These are phyloP conservation scores for Petrolisthes manimaculis DNA, from an alignment of 2,888 invertebrate genomes.

Conservation along the genomic window DNA sequence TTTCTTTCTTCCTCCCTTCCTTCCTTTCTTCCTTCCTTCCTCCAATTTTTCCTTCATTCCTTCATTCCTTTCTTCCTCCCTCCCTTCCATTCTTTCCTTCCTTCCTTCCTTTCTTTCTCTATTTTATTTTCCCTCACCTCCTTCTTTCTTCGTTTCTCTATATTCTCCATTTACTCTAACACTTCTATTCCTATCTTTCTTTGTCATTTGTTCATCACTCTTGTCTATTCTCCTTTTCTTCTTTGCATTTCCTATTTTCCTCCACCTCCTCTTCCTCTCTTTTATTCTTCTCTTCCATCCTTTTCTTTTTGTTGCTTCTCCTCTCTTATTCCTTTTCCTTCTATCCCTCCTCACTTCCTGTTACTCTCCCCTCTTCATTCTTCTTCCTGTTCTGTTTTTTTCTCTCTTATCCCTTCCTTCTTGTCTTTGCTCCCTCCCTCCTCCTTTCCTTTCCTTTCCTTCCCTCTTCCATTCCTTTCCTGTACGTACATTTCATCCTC, in stretches of 20 bases:
- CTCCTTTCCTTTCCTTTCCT: background rate
- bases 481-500: background rate
- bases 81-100: background rate
- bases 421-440: background rate
- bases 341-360: background rate
- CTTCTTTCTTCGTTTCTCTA: background rate
- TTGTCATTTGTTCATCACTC: background rate
- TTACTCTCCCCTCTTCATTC: background rate
- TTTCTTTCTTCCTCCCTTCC: background rate
- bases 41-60: background rate
- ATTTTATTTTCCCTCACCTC: background rate
- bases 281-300: background rate
- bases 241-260: background rate
- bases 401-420: background rate
- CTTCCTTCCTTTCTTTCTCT: background rate
- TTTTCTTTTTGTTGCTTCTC: background rate
- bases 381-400: background rate
- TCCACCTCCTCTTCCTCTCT: too few species aligned
- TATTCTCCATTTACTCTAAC: background rate
- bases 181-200: background rate
- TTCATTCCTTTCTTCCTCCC: background rate
- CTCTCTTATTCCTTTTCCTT: background rate
- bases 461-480: background rate
- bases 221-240: background rate
- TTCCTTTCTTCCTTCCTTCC: background rate